Evolutionary conservation across 2,113 vertebrate species (phyloP).

Genomic region (Heterotis niloticus): DNA sequence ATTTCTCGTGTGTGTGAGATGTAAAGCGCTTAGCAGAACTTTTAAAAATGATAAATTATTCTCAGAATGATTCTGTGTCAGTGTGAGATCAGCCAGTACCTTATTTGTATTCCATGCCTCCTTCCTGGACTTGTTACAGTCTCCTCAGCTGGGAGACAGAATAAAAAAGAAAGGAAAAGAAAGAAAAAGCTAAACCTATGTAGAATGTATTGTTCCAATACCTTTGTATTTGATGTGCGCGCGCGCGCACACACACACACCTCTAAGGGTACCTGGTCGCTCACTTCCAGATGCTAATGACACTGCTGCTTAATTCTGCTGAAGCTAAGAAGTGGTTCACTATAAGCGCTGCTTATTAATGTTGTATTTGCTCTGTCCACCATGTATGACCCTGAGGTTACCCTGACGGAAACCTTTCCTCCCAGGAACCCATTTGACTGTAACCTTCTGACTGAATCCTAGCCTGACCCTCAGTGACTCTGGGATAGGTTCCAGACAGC

Average conservation of each 20-base stretch:
- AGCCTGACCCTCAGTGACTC: neutral
- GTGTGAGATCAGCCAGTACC: conserved; percentile 25
- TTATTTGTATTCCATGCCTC: conserved; percentile 30
- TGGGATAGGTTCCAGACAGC: too few relatives aligned
- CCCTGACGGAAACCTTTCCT: too few relatives aligned
- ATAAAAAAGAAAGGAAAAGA: conserved; percentile 17
- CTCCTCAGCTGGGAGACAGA: conserved; percentile 11
- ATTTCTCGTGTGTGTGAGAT: conserved; percentile 14
- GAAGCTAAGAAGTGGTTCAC: conserved; percentile 18
- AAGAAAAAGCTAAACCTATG: conserved; percentile 18
- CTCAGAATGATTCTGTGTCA: conserved; percentile 31
- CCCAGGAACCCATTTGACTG: neutral
- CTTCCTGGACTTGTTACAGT: conserved; percentile 24
- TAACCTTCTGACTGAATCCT: neutral
- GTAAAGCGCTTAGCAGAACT: conserved; percentile 3
- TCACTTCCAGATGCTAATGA: conserved; percentile 19
- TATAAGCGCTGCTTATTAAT: neutral
- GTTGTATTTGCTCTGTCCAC: neutral
- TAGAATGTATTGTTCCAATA: conserved; percentile 36
- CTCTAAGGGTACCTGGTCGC: conserved; percentile 30
- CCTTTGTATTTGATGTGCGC: conserved; percentile 41
- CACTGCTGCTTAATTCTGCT: conserved; percentile 25
- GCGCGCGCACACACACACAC: too few relatives aligned
- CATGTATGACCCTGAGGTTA: neutral
- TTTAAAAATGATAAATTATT: conserved; percentile 26